Evolutionary conservation across 2,797 vertebrate species (phyloP), one percentile per base, ranked within the genome.

Genomic region (Coendou prehensilis): DNA sequence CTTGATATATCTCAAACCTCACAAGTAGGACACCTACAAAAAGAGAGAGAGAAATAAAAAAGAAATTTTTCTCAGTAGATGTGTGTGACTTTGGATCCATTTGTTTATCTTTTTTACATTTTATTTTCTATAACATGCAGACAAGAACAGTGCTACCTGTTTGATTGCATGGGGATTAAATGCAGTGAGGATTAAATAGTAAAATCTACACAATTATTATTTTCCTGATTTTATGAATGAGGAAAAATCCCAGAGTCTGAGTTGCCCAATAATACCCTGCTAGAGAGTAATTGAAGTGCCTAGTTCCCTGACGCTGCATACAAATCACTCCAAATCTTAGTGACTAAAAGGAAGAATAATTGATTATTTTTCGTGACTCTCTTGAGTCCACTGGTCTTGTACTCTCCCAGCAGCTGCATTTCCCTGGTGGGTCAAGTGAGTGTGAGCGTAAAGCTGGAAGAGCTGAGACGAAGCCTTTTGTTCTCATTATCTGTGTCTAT

Each of bases 391-490:
- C 45, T 52, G 8, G 18, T 52, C 28, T 59, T 67, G 61, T n/a
- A 15, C 8, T 91, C 0, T 45, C 9, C 63, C 57, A 67, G 45
- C 17, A 87, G 13, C 7, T 50, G 10, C 6, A 1, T 76, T 64
- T 64, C 11, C n/a, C 10, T 37, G 26, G 6, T 47, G 2, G 4
- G 3, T 56, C 41, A 64, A 9, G 18, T 81, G 23, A 9, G 23
- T 1, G 1, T 2, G 18, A 84, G 45, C 17, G 5, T 20, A 90
- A 5, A 79, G 23, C 30, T 67, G n/a, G 22, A 67, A n/a, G 4
- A 45, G 6, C 0, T 80, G 30, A 59, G 14, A 18, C 0, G 14
- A 14, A 4, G 5, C 9, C 0, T 23, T 87, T 18, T 67, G 13
- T 84, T 89, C 59, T 85, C 23, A 71, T 9, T 56, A 22, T n/a